Base-by-base conservation (phyloP, 2,797 vertebrate species). In the Eulemur rubriventer region DNA sequence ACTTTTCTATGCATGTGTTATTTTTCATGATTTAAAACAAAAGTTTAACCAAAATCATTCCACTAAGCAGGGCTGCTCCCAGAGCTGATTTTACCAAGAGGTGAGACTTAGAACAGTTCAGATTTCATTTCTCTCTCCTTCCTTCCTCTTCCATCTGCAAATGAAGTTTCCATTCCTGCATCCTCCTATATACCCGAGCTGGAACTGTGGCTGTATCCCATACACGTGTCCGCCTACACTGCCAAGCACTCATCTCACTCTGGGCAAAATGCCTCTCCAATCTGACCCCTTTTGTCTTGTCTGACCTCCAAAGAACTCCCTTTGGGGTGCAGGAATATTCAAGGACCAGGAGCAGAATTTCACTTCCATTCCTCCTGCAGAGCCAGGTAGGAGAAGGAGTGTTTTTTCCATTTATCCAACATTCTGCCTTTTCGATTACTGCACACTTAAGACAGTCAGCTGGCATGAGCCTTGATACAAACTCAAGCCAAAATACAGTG, bases 341-440 rank as follows among this genome's bases (percentile, higher is more conserved):
- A 69, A 88, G 87, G 52, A 55, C 61, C n/a, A 30, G 50, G 18
- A 92, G 65, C 88, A 67, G 93, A 82, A 43, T 38, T 75, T 55
- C 50, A 73, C 43, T 81, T 81, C 92, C 52, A 55, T 41, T 95
- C 52, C 50, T 85, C 73, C 65, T 81, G 12, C 72, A 87, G 70
- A 84, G 76, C 43, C 55, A 1, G 72, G 72, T 79, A 80, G 80
- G 59, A 94, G 61, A 69, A 33, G 52, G 79, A 84, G 30, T 90
- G 84, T 91, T 97, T 97, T 97, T 92, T 46, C 85, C 94, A 97
- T 96, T 96, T 90, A 65, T 41, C 48, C 73, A 92, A 61, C 72
- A 87, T 67, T 90, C 94, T 96, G 94, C 61, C 96, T 96, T 96
- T 98, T 82, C 94, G 61, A 43, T 85, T 93, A 85, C 48, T 6